Percentiles rank a stretch among this genome's conserved stretches.
Conservation (phyloP, 1,140 invertebrate species). For the Atta colombica region DNA sequence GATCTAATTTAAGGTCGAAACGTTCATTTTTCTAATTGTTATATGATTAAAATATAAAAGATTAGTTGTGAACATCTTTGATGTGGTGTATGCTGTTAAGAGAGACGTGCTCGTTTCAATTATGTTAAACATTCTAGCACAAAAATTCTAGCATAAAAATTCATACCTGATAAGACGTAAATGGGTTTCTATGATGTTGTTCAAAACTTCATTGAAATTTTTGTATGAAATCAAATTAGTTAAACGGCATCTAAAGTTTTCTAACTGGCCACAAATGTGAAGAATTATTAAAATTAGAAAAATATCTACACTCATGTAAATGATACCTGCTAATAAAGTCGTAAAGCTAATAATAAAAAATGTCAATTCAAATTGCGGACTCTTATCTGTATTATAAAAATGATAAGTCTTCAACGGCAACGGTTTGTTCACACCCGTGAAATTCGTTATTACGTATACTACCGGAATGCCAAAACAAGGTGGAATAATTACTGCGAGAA, state of each 20-base stretch:
- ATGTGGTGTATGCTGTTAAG: too few species aligned
- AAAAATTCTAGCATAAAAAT: neutral
- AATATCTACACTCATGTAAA: constrained; percentile 27
- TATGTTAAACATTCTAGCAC: neutral
- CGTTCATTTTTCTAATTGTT: too few species aligned
- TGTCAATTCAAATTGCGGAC: constrained; percentile 50
- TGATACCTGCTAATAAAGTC: neutral
- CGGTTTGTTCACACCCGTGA: neutral
- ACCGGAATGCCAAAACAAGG: constrained; percentile 11
- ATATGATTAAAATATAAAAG: too few species aligned
- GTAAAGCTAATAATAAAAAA: neutral
- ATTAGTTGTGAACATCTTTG: too few species aligned
- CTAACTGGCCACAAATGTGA: constrained; percentile 45
- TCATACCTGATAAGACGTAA: constrained; percentile 38
- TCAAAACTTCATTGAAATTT: constrained; percentile 13
- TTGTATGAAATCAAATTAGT: neutral
- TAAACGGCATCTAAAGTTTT: constrained; percentile 35
- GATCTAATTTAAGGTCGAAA: too few species aligned
- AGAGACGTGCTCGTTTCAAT: too few species aligned
- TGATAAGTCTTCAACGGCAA: constrained; percentile 31
- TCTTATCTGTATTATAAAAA: constrained; percentile 18
- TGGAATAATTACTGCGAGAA: neutral
- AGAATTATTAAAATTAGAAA: constrained; percentile 12
- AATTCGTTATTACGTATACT: neutral
- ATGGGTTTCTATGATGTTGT: neutral